phyloP scores from a whole-genome alignment of 23 tunicate species.

The Botrylloides violaceus region DNA sequence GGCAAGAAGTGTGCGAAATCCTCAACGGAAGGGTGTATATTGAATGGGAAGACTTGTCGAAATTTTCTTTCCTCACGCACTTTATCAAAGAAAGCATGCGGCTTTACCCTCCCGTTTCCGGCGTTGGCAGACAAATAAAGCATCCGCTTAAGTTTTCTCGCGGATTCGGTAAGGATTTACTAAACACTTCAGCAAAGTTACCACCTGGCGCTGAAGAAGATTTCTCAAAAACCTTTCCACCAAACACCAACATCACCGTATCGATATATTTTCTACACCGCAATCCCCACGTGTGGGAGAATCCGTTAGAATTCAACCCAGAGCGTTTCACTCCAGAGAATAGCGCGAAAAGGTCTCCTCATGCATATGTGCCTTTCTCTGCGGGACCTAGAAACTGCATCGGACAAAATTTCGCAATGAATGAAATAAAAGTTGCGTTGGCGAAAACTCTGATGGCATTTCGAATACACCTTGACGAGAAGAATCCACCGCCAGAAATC shows the following conservation, averaged over 20 bases:
- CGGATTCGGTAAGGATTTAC: constrained; percentile 57
- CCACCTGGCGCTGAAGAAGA: background rate
- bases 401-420: constrained; percentile 25
- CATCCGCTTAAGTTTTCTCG: constrained; percentile 48
- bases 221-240: constrained; percentile 7
- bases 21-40: constrained; percentile 24
- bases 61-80: constrained; percentile 64
- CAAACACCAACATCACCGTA: background rate
- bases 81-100: constrained; percentile 82
- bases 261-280: background rate
- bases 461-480: too few species aligned
- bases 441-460: too few species aligned
- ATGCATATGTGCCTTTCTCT: constrained; percentile 22
- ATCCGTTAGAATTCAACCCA: constrained; percentile 12
- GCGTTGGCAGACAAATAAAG: constrained; percentile 33
- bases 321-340: constrained; percentile 14
- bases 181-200: background rate
- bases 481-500: too few species aligned
- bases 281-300: constrained; percentile 15
- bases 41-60: constrained; percentile 51
- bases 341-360: constrained; percentile 8
- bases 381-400: constrained; percentile 23
- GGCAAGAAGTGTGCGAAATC: constrained; percentile 40
- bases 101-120: constrained; percentile 75
- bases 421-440: constrained; percentile 18